Evolutionary conservation across 2,888 invertebrate genomes (phyloP), one percentile per base, ranked within the genome.

Genomic region (Ochropleura plecta): DNA sequence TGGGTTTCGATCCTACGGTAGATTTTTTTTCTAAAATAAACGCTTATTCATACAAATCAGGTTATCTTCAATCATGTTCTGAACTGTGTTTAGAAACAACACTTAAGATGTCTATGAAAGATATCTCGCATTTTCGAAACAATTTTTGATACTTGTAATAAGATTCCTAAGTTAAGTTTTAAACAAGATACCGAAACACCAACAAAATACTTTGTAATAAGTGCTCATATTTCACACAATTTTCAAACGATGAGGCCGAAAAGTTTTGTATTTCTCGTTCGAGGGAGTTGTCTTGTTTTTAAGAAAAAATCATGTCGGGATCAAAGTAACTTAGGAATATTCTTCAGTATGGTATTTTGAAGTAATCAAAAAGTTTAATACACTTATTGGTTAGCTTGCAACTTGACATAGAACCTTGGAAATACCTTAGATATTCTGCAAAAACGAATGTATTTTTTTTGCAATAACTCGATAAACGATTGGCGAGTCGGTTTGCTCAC

Each of bases 161-260:
- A 46, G 12, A 46, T 16, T 51, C 9, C 10, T 12, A 46, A 30
- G 12, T 18, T 3, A 18, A 64, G 10, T 51, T 53, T 53, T 7
- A 10, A 48, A 69, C 20, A 14, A 18, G 57, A 10, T 9, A 59
- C 48, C 1, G 12, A 57, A 48, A 55, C 40, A 72, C 48, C 9
- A 40, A 44, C 70, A 30, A 42, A 59, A 14, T 14, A 49, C 40
- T 44, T 70, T 30, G 14, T 59, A 72, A n/a, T 20, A 44, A 59
- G 20, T 30, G n/a, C 14, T 73, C 70, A 20, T 49, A 10, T 73
- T 73, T 70, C 30, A 59, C 30, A 59, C 49, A 18, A 59, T 49
- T 49, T 42, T 30, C 49, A 44, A 57, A 49, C 49, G 42, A 49
- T 18, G 48, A 30, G 14, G 44, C 30, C 8, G 59, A 44, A 49